These are phyloP conservation scores for Merluccius polli DNA, from an alignment of 2,797 vertebrate genomes.

Conservation along the genomic window DNA sequence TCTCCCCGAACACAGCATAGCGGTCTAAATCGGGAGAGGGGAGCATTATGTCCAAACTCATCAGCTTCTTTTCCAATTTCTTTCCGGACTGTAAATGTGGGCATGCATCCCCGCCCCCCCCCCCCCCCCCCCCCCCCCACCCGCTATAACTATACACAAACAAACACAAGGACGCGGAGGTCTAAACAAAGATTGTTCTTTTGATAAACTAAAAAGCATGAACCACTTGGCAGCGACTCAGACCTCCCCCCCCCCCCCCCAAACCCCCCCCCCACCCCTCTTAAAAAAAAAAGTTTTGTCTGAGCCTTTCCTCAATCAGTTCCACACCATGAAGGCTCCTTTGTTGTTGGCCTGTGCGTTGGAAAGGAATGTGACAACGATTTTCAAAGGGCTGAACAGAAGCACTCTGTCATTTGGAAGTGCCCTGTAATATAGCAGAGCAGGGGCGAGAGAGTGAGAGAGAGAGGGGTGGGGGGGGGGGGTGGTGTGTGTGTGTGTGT, in stretches of 20 bases:
- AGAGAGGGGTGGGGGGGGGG: neutral
- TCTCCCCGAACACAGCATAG: neutral
- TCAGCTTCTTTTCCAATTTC: conserved; percentile 47
- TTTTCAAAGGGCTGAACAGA: conserved; percentile 75
- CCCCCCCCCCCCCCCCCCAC: too few species aligned
- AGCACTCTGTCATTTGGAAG: conserved; percentile 78
- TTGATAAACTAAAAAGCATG: conserved; percentile 51
- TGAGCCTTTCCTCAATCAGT: conserved; percentile 62
- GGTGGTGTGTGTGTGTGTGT: neutral
- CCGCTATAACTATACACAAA: conserved; percentile 54
- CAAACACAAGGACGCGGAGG: conserved; percentile 56
- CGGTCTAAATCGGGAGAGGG: conserved; percentile 10
- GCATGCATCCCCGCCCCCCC: conserved; percentile 33
- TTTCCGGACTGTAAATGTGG: conserved; percentile 46
- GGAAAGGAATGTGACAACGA: conserved; percentile 79
- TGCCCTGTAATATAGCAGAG: conserved; percentile 73
- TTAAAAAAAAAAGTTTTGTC: conserved; percentile 55
- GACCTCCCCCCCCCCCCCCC: conserved; percentile 27
- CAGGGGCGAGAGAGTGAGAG: conserved; percentile 11
- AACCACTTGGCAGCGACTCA: conserved; percentile 59
- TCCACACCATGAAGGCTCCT: conserved; percentile 72
- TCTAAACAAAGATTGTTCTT: conserved; percentile 38
- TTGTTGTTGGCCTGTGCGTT: conserved; percentile 75
- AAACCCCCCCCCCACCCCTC: too few species aligned
- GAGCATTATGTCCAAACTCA: conserved; percentile 44